Conservation (phyloP, 2,888 invertebrate genomes). For the Epirrita christyi region DNA sequence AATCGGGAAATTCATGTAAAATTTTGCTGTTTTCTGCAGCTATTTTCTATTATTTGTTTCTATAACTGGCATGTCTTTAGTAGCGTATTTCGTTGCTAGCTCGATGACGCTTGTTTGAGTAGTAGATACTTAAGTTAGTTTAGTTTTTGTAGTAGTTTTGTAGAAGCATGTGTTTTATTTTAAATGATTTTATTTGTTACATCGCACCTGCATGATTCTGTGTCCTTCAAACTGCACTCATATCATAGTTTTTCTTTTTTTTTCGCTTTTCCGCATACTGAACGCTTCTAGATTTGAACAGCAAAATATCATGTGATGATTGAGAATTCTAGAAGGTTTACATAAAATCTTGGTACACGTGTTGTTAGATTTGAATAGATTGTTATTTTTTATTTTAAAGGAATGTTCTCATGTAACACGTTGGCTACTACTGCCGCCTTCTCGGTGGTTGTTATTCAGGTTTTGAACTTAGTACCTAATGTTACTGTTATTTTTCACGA, state of each 20-base stretch:
- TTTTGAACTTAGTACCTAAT: constrained; percentile 49
- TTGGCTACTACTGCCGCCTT: constrained; percentile 49
- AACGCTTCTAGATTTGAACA: constrained; percentile 66
- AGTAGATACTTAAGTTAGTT: constrained; percentile 26
- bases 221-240: constrained; percentile 79
- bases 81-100: constrained; percentile 43
- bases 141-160: constrained; percentile 29
- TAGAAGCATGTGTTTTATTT: constrained; percentile 37
- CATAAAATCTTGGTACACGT: constrained; percentile 67
- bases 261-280: constrained; percentile 66
- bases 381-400: constrained; percentile 64
- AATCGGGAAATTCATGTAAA: constrained; percentile 34
- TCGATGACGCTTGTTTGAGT: constrained; percentile 35
- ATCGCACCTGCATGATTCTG: constrained; percentile 67
- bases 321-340: constrained; percentile 47
- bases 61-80: constrained; percentile 46
- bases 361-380: constrained; percentile 56
- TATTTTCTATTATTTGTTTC: constrained; percentile 41
- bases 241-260: constrained; percentile 71
- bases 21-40: constrained; percentile 74
- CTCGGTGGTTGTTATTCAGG: constrained; percentile 49
- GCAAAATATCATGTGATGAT: constrained; percentile 55
- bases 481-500: background rate
- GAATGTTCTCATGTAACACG: constrained; percentile 77
- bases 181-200: constrained; percentile 43